Conservation (phyloP, 2,113 vertebrate genomes). For the Callionymus lyra region DNA sequence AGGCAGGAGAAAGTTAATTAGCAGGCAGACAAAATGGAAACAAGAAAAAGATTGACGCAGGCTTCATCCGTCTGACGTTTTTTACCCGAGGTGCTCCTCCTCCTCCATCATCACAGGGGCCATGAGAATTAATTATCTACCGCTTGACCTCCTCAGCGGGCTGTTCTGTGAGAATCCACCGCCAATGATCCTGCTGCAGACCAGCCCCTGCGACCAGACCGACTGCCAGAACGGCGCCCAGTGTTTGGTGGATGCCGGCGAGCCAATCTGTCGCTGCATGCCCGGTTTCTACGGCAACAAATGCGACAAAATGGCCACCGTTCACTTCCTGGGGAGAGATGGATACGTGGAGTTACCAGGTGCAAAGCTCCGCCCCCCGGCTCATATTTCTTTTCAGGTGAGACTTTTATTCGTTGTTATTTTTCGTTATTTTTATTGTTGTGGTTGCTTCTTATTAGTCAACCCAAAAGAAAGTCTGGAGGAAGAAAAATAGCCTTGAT, state of each 20-base stretch:
- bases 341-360: slow-evolving; percentile 83
- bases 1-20: too few relatives aligned
- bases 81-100: too few relatives aligned
- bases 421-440: too few relatives aligned
- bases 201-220: slow-evolving; percentile 89
- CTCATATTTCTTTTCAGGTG: slow-evolving; percentile 96
- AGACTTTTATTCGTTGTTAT: too few relatives aligned
- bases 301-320: slow-evolving; percentile 89
- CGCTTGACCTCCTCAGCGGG: slow-evolving; percentile 63
- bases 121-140: slow-evolving; percentile 14
- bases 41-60: too few relatives aligned
- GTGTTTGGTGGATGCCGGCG: slow-evolving; percentile 80
- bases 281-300: slow-evolving; percentile 84
- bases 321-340: slow-evolving; percentile 90
- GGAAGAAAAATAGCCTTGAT: too few relatives aligned
- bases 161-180: slow-evolving; percentile 89
- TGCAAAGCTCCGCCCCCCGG: slow-evolving; percentile 77
- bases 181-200: slow-evolving; percentile 95
- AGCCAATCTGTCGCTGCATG: slow-evolving; percentile 88
- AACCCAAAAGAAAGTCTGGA: too few relatives aligned
- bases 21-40: too few relatives aligned
- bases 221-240: slow-evolving; percentile 91
- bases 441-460: too few relatives aligned
- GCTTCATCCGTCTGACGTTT: too few relatives aligned
- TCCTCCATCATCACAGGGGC: too few relatives aligned